phyloP scores from a whole-genome alignment of 2,888 invertebrate species.

The Dinocampus coccinellae region DNA sequence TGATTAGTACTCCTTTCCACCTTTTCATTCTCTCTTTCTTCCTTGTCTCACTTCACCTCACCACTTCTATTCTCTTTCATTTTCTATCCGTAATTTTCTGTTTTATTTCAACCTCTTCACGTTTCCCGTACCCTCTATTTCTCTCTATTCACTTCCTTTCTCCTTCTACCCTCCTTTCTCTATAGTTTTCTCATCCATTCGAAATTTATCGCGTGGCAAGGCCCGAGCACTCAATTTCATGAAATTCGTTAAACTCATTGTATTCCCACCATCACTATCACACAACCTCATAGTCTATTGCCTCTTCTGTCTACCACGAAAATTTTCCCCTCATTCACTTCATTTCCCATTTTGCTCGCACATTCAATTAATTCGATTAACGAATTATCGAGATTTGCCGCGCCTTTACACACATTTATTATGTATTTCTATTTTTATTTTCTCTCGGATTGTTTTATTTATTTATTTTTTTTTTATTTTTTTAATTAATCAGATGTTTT shows the following conservation, averaged over 20 bases:
- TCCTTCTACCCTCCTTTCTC: slow-evolving; percentile 28
- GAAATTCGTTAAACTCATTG: slow-evolving; percentile 21
- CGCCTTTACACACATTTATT: slow-evolving; percentile 40
- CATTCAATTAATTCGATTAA: slow-evolving; percentile 34
- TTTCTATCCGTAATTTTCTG: slow-evolving; percentile 43
- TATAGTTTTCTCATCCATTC: slow-evolving; percentile 35
- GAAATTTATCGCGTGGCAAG: slow-evolving; percentile 31
- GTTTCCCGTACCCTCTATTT: too few relatives aligned
- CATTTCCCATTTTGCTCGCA: neutral
- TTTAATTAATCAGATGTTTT: slow-evolving; percentile 45
- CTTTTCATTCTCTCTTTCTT: slow-evolving; percentile 36
- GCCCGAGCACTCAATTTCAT: slow-evolving; percentile 28
- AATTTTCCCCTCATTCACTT: neutral
- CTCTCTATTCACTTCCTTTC: too few relatives aligned
- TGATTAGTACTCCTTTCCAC: slow-evolving; percentile 64
- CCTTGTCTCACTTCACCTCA: slow-evolving; percentile 26
- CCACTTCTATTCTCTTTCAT: slow-evolving; percentile 36
- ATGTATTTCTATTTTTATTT: too few relatives aligned
- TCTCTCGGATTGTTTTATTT: too few relatives aligned
- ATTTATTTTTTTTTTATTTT: slow-evolving; percentile 30
- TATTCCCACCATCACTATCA: neutral
- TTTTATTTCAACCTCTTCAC: slow-evolving; percentile 22
- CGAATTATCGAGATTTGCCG: slow-evolving; percentile 45
- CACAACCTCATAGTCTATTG: too few relatives aligned
- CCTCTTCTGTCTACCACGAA: neutral